Base-by-base conservation (phyloP, 1,140 invertebrate species). In the Galleria mellonella region DNA sequence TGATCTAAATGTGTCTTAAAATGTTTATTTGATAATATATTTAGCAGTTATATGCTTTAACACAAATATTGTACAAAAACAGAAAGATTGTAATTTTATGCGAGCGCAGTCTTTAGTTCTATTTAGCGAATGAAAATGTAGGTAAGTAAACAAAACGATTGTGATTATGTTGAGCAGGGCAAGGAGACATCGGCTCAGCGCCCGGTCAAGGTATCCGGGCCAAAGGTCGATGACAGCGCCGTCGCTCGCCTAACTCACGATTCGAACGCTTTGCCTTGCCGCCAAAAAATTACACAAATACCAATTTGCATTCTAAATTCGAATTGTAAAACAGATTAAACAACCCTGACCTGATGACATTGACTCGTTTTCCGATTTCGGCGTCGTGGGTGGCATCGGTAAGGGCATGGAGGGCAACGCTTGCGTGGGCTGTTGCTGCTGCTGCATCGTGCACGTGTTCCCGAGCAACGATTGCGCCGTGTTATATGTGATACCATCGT, bases 331-430 rank as follows among this genome's bases (percentile, higher is more conserved):
- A 43, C 14, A 44, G 3, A 29, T 15, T 15, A 10, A 9, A 31
- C 12, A 55, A 55, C 37, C 49, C 78, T 81, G 56, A 87, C 84
- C 84, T 87, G 84, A 87, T 44, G 83, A 87, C 52, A 87, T 83
- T 12, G 84, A 87, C 58, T 86, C 86, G 48, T 87, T 87, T 64
- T 87, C 86, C 5, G 86, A 87, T 62, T 87, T 87, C 2, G 86
- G 86, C 32, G 84, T 87, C 39, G 83, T 84, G 39, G 84, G 86
- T 44, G 78, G 73, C 79, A 86, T 83, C 8, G 85, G 82, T 43
- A 81, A 60, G 45, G 75, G 79, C 77, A 87, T 86, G 4, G 87
- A 78, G 7, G 82, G 83, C 39, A 88, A 59, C 33, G 87, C 72
- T 56, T 88, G 86, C 11, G 88, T 48, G 47, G 83, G 75, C 55